Base-by-base conservation (phyloP, 1,140 invertebrate species). In the Aphelinus certus region DNA sequence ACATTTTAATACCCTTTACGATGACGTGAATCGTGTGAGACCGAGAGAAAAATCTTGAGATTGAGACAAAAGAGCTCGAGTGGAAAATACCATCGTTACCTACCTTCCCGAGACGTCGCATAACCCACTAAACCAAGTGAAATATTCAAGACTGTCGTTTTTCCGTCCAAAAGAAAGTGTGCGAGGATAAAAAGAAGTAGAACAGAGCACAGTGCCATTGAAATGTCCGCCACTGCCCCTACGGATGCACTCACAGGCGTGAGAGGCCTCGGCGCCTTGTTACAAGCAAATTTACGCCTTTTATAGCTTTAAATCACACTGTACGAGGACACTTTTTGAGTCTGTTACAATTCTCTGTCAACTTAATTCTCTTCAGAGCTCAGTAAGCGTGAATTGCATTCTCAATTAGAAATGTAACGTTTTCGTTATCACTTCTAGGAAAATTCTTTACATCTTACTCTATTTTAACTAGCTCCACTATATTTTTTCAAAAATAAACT, bases 1-100 rank as follows among this genome's bases (percentile, higher is more conserved):
- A 82, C 80, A 82, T 83, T 83, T 82, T 81, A 83, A 83, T 83
- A 82, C 81, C 80, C 80, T 47, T 26, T 26, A 26, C 56, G 56
- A 43, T 46, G 48, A 10, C 47, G 42, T 7, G 66, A 42, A 68
- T 26, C 5, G 75, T 70, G 71, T 70, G 71, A 64, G 78, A 72
- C 79, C 77, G 78, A 78, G 71, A 76, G 71, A 68, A 26, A 26
- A 26, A 26, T 26, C 26, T 26, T 26, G 26, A 26, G 26, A 26
- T 26, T 26, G 26, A 26, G 43, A 71, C 7, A 71, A 62, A 71
- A 5, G 7, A 10, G 62, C 3, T 7, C 46, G 47, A 51, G 56
- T 58, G 58, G 53, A 62, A 70, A 71, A 71, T 26, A 26, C 26
- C 26, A 26, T 26, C 26, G 26, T 26, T 26, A 26, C 26, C 26